These are phyloP conservation scores for Xyrichtys novacula DNA, from an alignment of 2,797 vertebrate genomes.

Conservation along the genomic window DNA sequence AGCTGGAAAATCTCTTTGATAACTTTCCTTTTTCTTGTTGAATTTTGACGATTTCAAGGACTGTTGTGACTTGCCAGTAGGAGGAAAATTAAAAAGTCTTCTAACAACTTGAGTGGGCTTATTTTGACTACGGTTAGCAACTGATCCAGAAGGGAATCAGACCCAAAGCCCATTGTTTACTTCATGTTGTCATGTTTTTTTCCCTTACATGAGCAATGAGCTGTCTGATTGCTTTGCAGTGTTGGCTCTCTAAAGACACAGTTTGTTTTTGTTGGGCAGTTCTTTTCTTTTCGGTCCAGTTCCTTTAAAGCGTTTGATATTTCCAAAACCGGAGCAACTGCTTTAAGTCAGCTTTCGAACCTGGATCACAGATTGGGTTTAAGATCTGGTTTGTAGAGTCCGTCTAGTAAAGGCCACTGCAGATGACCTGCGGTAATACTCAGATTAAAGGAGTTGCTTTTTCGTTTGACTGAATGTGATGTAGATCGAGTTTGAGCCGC, in stretches of 20 bases:
- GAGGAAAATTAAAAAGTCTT: too few species aligned
- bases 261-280: slow-evolving; percentile 41
- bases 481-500: slow-evolving; percentile 21
- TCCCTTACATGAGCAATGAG: slow-evolving; percentile 22
- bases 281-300: slow-evolving; percentile 34
- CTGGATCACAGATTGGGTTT: slow-evolving; percentile 20
- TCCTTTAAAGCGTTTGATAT: slow-evolving; percentile 33
- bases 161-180: slow-evolving; percentile 52
- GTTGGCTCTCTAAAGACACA: slow-evolving; percentile 27
- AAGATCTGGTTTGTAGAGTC: slow-evolving; percentile 25
- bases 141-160: slow-evolving; percentile 30
- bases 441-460: neutral
- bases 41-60: slow-evolving; percentile 6
- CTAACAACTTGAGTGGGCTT: neutral
- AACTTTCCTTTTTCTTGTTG: neutral
- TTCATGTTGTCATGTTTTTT: slow-evolving; percentile 40
- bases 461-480: slow-evolving; percentile 31
- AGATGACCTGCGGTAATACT: neutral
- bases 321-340: slow-evolving; percentile 22
- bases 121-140: neutral
- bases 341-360: slow-evolving; percentile 5
- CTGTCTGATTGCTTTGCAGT: slow-evolving; percentile 18
- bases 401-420: slow-evolving; percentile 6
- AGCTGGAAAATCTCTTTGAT: neutral
- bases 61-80: neutral